Base-by-base conservation (phyloP, 2,888 invertebrate genomes). In the Epistrophe eligans region DNA sequence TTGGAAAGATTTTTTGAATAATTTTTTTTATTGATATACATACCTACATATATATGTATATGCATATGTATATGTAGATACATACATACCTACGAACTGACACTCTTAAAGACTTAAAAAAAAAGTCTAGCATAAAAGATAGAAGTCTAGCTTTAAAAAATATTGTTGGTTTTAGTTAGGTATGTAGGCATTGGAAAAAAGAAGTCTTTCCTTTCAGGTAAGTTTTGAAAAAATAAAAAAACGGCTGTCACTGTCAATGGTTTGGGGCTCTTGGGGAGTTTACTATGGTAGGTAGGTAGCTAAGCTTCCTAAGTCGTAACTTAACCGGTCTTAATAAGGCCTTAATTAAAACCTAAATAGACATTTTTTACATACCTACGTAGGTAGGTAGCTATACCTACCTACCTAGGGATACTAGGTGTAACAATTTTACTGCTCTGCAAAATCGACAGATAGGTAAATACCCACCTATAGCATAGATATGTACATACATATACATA, bases 191-290 rank as follows among this genome's bases (percentile, higher is more conserved):
- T 67, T 52, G 40, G 50, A 32, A 55, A 5, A 81, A 83, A 73
- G 77, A 67, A 58, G 77, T 83, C 77, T 64, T 73, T 60, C 72
- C 72, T 67, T 72, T 77, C 58, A 32, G 50, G 52, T 32, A 17
- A 7, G 28, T 28, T 17, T 64, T 32, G 24, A 24, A 43, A 40
- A 40, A 40, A 40, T 13, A 40, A 43, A 32, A 67, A 57, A 40
- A 35, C 73, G 62, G 79, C 73, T 83, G 60, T 50, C 73, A 73
- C 60, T 83, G 52, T 35, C 79, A 73, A 77, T 76, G 43, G 28
- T 62, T 64, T 81, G 32, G 45, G n/a, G 9, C 6, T 17, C 45
- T 45, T 28, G n/a, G 52, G 62, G 70, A 76, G 70, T 17, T 62
- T 48, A 11, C 13, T 17, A 32, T 13, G 9, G 40, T n/a, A 48